Evolutionary conservation across 2,113 vertebrate genomes (phyloP).

Genomic region (Indicator indicator): DNA sequence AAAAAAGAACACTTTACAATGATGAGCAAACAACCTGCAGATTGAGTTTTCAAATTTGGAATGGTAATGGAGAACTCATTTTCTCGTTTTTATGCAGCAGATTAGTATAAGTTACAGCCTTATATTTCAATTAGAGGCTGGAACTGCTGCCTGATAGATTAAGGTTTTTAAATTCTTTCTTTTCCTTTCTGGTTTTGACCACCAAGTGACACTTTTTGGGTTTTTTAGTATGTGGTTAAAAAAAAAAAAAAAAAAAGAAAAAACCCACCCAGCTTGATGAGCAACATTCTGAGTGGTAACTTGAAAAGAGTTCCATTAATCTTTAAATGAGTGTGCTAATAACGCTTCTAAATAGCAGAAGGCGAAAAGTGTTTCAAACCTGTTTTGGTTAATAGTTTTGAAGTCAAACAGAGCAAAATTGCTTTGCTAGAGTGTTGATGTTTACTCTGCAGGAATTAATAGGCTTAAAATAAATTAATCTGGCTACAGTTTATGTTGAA

Average conservation of each 20-base stretch:
- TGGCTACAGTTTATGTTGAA: not conserved
- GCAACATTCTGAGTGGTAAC: not conserved
- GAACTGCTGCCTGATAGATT: not conserved
- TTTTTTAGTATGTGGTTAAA: not conserved
- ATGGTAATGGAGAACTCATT: not conserved
- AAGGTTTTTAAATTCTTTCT: not conserved
- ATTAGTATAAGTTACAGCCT: not conserved
- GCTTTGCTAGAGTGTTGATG: not conserved
- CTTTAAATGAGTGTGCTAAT: not conserved
- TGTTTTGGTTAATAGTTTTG: not conserved
- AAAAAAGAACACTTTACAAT: not conserved
- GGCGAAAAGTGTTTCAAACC: not conserved
- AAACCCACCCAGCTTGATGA: not conserved
- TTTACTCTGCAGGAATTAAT: conserved; percentile 36
- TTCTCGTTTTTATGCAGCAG: not conserved
- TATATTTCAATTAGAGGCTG: not conserved
- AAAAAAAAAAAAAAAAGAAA: not conserved
- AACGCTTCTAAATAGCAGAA: not conserved
- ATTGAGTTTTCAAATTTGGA: not conserved
- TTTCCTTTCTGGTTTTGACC: not conserved
- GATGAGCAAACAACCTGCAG: not conserved
- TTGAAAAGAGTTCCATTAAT: not conserved
- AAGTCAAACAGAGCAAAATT: not conserved
- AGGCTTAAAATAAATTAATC: conserved; percentile 35
- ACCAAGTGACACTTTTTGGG: not conserved